These are phyloP conservation scores for Tuta absoluta DNA, from an alignment of 2,888 invertebrate genomes.

Conservation along the genomic window DNA sequence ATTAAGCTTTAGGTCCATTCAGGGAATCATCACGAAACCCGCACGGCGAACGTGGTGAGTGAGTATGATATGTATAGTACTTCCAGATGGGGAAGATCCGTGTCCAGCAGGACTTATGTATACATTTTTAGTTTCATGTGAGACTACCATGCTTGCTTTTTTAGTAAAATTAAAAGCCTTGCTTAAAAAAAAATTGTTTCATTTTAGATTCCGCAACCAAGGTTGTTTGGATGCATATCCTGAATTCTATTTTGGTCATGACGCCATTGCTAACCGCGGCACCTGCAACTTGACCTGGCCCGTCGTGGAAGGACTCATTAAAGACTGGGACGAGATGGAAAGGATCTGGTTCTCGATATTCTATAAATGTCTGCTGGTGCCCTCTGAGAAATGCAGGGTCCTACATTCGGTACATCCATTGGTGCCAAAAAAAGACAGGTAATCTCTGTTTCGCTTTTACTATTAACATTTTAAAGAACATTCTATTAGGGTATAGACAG, in stretches of 20 bases:
- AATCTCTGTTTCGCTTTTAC: constrained; percentile 29
- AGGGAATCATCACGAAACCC: too few relatives aligned
- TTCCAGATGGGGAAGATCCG: too few relatives aligned
- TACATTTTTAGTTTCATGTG: too few relatives aligned
- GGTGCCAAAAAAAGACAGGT: constrained; percentile 87
- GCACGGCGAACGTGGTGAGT: too few relatives aligned
- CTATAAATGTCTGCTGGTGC: constrained; percentile 89
- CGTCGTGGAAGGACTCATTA: constrained; percentile 88
- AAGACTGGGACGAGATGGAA: constrained; percentile 94
- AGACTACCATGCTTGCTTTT: too few relatives aligned
- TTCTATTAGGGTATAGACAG: too few relatives aligned
- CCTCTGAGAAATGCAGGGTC: constrained; percentile 90
- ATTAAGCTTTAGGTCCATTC: too few relatives aligned
- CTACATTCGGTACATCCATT: constrained; percentile 91
- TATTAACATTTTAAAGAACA: too few relatives aligned
- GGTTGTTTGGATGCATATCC: constrained; percentile 56
- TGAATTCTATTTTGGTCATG: constrained; percentile 81
- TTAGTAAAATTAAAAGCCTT: too few relatives aligned
- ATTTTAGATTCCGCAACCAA: constrained; percentile 49
- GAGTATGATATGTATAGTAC: too few relatives aligned
- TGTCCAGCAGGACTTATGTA: too few relatives aligned
- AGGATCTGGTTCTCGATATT: constrained; percentile 94
- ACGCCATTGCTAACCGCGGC: constrained; percentile 79
- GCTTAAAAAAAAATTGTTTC: too few relatives aligned
- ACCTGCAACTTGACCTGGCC: constrained; percentile 85